Conservation (phyloP, 2,113 vertebrate species). For the Lamprologus callipterus region DNA sequence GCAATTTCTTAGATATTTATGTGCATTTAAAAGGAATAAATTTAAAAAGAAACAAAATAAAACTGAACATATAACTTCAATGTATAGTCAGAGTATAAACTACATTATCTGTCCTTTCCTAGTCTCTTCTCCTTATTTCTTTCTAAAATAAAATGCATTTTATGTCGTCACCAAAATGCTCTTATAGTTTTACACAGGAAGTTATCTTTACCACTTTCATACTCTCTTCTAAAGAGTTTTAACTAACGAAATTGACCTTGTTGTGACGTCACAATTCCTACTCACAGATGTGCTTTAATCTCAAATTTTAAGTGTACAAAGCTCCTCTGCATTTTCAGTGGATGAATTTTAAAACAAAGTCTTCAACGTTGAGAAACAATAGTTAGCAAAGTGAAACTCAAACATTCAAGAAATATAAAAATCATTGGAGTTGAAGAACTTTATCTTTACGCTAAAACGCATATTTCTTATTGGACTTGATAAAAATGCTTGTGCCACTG, state of each 20-base stretch:
- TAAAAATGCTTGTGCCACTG: neutral
- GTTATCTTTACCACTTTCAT: neutral
- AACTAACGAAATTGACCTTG: neutral
- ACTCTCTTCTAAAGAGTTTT: neutral
- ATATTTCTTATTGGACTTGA: neutral
- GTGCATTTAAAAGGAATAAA: fast-evolving
- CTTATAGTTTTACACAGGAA: neutral
- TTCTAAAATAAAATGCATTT: neutral
- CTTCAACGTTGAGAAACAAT: neutral
- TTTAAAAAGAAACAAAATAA: neutral
- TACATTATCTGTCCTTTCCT: neutral
- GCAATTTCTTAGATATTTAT: neutral
- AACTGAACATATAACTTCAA: neutral
- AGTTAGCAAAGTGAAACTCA: neutral
- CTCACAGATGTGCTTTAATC: neutral
- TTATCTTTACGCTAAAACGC: neutral
- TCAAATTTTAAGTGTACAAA: neutral
- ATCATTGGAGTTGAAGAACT: neutral
- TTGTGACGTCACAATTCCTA: neutral
- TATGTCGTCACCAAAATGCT: neutral
- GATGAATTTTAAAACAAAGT: neutral
- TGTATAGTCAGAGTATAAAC: neutral
- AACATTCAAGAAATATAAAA: neutral
- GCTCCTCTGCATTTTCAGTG: neutral
- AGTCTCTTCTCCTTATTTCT: neutral